Base-by-base conservation (phyloP, 2,888 invertebrate genomes). In the Stomorhina lunata region DNA sequence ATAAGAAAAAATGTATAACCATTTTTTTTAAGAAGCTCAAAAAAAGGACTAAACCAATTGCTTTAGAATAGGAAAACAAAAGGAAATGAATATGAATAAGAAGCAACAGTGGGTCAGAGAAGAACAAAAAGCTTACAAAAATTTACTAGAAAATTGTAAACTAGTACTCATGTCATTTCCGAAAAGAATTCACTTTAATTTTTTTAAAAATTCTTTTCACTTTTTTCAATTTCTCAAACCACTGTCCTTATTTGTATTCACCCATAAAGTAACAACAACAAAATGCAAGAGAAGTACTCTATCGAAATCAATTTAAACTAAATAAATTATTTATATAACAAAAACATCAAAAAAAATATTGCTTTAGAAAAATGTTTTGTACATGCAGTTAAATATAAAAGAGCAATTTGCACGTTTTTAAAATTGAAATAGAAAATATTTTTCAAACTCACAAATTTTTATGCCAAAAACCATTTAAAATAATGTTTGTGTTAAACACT, bases 281-380 rank as follows among this genome's bases (percentile, higher is more conserved):
- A 6, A 43, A 55, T 45, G 55, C 45, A 20, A 3, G 10, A 20
- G 29, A 48, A 66, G 12, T 45, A 55, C 48, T 61, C 59, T n/a
- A 68, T 78, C 55, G 73, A 78, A 78, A 77, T 81, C 81, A 73
- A 81, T 81, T 81, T 78, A 55, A 81, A 73, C 55, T 73, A 63
- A 73, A 81, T 81, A 68, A 81, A 73, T 81, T 78, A 81, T 81
- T 77, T 69, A 78, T 34, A 61, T 45, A 68, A 37, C 53, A 69
- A 69, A 45, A 75, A 61, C 27, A 32, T 40, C 29, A 73, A 66
- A 65, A 37, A 20, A 72, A 45, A 59, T 45, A 69, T 57, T 4
- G 34, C 29, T 65, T 32, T 27, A 63, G 17, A 69, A n/a, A n/a
- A 65, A 57, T 61, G 27, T 57, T 63, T 79, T 55, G 29, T 10